Evolutionary conservation across 2,113 vertebrate species (phyloP).

Genomic region (Merops nubicus): DNA sequence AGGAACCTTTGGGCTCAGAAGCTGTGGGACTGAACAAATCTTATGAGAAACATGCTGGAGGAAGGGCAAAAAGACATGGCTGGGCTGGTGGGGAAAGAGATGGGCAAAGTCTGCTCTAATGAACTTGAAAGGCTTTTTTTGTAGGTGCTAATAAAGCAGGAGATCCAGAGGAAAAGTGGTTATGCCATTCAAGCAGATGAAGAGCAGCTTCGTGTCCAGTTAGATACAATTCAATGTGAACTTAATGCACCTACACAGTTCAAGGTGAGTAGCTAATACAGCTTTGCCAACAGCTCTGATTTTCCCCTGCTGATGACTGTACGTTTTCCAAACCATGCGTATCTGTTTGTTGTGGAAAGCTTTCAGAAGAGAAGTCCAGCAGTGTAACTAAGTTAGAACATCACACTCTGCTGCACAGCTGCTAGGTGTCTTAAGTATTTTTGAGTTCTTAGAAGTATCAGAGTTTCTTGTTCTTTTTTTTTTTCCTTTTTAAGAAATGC

Average conservation of each 20-base stretch:
- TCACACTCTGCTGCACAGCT: background rate
- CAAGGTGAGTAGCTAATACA: constrained; percentile 78
- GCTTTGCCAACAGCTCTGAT: accelerated
- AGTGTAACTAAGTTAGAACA: background rate
- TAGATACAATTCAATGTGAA: constrained; percentile 96
- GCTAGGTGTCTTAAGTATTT: background rate
- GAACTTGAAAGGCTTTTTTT: background rate
- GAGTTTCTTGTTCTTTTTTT: background rate
- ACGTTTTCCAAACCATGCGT: accelerated
- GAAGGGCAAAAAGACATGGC: background rate
- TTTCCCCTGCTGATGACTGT: background rate
- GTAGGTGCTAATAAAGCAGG: constrained; percentile 96
- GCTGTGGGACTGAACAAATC: background rate
- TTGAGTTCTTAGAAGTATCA: background rate
- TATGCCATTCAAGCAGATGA: constrained; percentile 97
- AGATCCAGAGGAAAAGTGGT: constrained; percentile 96
- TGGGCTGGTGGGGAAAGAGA: background rate
- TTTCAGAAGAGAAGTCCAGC: background rate
- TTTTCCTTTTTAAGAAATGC: too few relatives aligned
- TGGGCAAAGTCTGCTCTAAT: background rate
- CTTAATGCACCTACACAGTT: constrained; percentile 97
- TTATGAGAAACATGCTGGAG: background rate
- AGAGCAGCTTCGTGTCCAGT: constrained; percentile 94
- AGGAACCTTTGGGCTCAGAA: background rate
- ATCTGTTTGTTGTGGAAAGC: background rate